These are phyloP conservation scores for Muntiacus reevesi DNA, from an alignment of 2,113 vertebrate genomes.

Conservation along the genomic window DNA sequence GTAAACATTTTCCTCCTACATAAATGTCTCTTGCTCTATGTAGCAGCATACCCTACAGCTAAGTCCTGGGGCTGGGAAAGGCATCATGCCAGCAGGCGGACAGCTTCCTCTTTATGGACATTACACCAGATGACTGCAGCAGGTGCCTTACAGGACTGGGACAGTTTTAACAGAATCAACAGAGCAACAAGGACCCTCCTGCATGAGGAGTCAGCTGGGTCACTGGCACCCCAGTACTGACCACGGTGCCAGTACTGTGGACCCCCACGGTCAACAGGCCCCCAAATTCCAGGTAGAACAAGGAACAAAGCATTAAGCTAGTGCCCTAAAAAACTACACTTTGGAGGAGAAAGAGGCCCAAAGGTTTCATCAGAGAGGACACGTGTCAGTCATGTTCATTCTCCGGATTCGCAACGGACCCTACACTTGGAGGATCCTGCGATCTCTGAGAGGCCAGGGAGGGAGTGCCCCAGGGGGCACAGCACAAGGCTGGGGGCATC, in stretches of 20 bases:
- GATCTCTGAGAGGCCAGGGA: fast-evolving
- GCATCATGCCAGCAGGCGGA: fast-evolving
- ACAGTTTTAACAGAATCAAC: not conserved
- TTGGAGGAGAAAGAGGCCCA: fast-evolving
- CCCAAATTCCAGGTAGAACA: not conserved
- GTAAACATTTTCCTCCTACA: no score
- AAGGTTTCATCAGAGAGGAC: not conserved
- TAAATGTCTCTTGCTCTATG: no score
- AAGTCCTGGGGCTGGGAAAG: not conserved
- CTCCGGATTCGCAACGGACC: not conserved
- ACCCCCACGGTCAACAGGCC: not conserved
- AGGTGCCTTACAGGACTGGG: not conserved
- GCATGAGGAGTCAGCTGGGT: not conserved
- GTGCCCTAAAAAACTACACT: not conserved
- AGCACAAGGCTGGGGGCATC: not conserved
- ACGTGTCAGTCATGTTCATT: not conserved
- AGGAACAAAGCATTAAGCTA: not conserved
- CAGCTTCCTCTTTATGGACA: not conserved
- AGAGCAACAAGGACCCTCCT: not conserved
- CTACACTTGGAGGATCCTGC: fast-evolving
- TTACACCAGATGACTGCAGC: not conserved
- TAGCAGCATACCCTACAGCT: not conserved
- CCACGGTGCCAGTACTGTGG: no score
- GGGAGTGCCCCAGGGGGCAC: not conserved
- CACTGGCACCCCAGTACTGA: not conserved